Conservation (phyloP, 1,140 invertebrate genomes). For the Prorops nasuta region DNA sequence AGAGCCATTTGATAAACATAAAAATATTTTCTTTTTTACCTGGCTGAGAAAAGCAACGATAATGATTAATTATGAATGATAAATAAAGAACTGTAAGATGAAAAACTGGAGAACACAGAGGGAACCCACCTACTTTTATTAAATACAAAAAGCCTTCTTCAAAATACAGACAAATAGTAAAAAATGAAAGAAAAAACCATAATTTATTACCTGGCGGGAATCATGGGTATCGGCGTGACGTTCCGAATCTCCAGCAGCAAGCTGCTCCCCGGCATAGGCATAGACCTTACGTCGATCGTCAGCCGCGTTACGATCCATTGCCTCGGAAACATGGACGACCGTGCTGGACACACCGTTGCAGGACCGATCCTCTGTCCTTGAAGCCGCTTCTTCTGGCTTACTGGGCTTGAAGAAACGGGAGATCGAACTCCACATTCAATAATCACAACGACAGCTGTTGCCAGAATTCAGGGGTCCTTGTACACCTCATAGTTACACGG, state of each 20-base stretch:
- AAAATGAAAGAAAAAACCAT: not conserved
- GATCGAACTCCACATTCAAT: constrained; percentile 55
- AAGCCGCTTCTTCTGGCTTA: constrained; percentile 37
- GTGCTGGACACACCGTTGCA: constrained; percentile 31
- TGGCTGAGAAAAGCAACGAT: too few species aligned
- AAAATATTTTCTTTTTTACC: too few species aligned
- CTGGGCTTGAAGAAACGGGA: constrained; percentile 50
- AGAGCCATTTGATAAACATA: too few species aligned
- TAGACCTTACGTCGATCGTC: constrained; percentile 42
- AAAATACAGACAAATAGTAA: too few species aligned
- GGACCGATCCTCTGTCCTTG: constrained; percentile 25
- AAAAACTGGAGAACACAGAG: too few species aligned
- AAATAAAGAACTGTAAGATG: too few species aligned
- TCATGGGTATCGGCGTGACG: constrained; percentile 45
- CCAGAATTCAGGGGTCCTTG: constrained; percentile 19
- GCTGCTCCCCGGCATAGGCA: constrained; percentile 29
- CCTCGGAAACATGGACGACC: constrained; percentile 54
- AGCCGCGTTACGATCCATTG: constrained; percentile 54
- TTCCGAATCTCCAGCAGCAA: constrained; percentile 38
- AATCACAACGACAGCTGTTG: constrained; percentile 7
- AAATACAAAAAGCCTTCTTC: too few species aligned
- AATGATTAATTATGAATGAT: too few species aligned
- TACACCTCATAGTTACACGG: constrained; percentile 37
- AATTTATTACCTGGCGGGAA: constrained; percentile 42
- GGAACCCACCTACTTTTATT: too few species aligned